A percentile compares a stretch with the other conserved stretches of the same genome.
Conservation (phyloP, 2,113 vertebrate genomes). For the Myxocyprinus asiaticus region DNA sequence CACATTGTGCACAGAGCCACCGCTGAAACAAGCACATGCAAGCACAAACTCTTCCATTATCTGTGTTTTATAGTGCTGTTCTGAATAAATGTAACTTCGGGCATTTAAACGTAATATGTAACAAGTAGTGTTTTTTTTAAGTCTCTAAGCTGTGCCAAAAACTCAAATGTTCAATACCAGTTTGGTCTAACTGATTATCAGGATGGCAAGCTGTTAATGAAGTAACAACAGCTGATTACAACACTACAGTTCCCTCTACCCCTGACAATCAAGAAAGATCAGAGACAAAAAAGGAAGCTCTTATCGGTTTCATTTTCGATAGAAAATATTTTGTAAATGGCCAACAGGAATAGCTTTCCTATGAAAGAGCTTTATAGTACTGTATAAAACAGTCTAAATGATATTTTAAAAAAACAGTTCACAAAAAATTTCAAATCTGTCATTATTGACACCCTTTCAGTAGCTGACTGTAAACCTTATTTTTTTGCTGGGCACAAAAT, state of each 20-base stretch:
- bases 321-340: too few relatives aligned
- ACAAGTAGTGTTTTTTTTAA: not conserved
- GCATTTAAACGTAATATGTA: not conserved
- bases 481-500: too few relatives aligned
- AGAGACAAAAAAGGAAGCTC: too few relatives aligned
- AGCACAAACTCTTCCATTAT: not conserved
- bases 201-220: not conserved
- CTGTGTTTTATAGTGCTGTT: constrained; percentile 7
- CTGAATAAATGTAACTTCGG: not conserved
- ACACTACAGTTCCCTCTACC: not conserved
- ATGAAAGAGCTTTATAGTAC: too few relatives aligned
- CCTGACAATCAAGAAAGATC: not conserved
- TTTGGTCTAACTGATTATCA: not conserved
- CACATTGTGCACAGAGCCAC: constrained; percentile 83
- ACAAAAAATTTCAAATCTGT: too few relatives aligned
- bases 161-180: not conserved
- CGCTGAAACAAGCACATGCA: constrained; percentile 65
- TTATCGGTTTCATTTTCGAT: too few relatives aligned
- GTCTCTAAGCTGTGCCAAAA: not conserved
- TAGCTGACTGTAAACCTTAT: too few relatives aligned
- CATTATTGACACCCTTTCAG: too few relatives aligned
- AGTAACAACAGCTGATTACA: not conserved
- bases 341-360: too few relatives aligned
- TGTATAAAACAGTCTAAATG: too few relatives aligned
- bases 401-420: too few relatives aligned